These are phyloP conservation scores for Cinclus cinclus DNA, from an alignment of 2,113 vertebrate species.

Conservation along the genomic window DNA sequence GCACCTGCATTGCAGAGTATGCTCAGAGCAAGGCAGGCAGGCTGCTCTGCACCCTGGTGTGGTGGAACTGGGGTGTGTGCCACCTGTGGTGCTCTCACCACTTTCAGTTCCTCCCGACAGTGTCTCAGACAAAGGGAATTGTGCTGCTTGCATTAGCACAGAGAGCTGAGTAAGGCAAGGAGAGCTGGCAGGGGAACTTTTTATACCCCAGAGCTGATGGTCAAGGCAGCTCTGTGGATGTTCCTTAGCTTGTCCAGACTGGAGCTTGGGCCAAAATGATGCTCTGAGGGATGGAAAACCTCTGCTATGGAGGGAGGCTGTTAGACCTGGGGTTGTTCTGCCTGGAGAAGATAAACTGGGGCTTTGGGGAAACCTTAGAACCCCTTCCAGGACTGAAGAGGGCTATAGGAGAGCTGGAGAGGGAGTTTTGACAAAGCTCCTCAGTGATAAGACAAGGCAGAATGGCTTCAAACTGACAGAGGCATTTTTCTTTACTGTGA, in stretches of 20 bases:
- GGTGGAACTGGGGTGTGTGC: neutral
- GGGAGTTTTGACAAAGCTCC: neutral
- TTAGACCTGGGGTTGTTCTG: neutral
- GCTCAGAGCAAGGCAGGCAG: neutral
- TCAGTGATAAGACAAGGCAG: neutral
- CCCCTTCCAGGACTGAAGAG: neutral
- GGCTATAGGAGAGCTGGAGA: neutral
- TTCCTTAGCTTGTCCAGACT: neutral
- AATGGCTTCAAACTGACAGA: neutral
- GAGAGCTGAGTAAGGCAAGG: neutral
- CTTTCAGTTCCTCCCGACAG: neutral
- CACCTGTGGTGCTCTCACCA: neutral
- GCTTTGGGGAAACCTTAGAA: neutral
- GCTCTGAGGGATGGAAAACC: neutral
- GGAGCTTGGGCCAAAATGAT: neutral
- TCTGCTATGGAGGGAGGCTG: neutral
- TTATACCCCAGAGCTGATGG: neutral
- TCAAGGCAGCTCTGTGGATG: neutral
- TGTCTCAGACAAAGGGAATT: neutral
- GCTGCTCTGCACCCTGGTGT: neutral
- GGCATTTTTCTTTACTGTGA: neutral
- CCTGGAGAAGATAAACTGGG: neutral
- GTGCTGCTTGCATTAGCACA: neutral
- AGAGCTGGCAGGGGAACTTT: neutral
- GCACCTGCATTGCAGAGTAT: neutral